Base-by-base conservation (phyloP, 1,140 invertebrate genomes). In the Drosophila malerkotliana region DNA sequence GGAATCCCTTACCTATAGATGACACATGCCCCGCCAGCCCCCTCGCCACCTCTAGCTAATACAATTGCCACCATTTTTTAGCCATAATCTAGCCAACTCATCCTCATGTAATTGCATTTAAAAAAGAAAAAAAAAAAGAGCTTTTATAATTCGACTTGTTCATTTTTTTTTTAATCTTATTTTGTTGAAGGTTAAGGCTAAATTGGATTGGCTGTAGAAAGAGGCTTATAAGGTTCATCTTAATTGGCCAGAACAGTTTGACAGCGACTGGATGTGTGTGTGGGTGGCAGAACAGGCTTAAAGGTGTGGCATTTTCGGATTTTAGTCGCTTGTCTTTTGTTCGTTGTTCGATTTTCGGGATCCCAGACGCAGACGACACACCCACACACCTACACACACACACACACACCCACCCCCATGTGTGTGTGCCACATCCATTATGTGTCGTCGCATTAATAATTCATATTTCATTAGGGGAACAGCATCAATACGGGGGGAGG, bases 391-490 rank as follows among this genome's bases (percentile, higher is more conserved):
- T 6, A 5, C 24, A 49, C 37, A 56, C n/a, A 39, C 26, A 45
- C 41, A 34, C 41, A 49, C 24, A 24, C 15, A 64, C 39, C 0
- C 14, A 15, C 5, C 8, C 10, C 3, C 39, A 41, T 41, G 39
- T 4, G 14, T 41, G 14, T 41, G 14, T 41, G 53, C 56, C 69
- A 72, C 69, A 72, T 72, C 69, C 69, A 73, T 72, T 72, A 72
- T 73, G 58, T 74, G 72, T 63, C 60, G 68, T 63, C 60, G 34
- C 55, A 76, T 84, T 79, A 72, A 83, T 66, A 83, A 79, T 79
- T 73, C 71, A 79, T 76, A 79, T 84, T 76, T 76, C 71, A 83
- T 83, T 78, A 63, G 71, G 79, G 58, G 74, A 57, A 63, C 59
- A 71, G 68, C 63, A 67, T 67, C 63, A 67, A 44, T n/a, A 14